Conservation (phyloP, 2,888 invertebrate species). For the Drosophila acutilabella region DNA sequence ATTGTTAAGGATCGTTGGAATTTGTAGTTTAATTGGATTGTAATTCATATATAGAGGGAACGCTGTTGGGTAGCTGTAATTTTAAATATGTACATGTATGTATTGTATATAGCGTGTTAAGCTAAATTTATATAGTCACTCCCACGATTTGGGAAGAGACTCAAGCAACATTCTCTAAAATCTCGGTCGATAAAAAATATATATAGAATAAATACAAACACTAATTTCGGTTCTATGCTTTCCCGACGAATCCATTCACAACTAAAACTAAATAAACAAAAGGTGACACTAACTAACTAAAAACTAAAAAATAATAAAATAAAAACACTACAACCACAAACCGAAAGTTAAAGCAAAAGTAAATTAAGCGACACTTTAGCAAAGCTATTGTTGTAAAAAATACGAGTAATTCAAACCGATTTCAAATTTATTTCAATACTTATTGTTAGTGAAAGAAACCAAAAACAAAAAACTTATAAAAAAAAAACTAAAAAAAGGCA, state of each 20-base stretch:
- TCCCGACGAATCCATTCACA: constrained; percentile 32
- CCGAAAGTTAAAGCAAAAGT: constrained; percentile 40
- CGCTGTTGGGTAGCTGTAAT: constrained; percentile 76
- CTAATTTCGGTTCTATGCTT: constrained; percentile 40
- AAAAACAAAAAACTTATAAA: background rate
- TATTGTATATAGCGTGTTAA: constrained; percentile 76
- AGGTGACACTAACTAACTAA: background rate
- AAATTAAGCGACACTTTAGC: constrained; percentile 79
- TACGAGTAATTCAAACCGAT: constrained; percentile 55
- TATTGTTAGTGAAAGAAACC: constrained; percentile 34
- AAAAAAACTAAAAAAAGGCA: constrained; percentile 24
- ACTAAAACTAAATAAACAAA: constrained; percentile 12
- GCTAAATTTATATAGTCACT: constrained; percentile 48
- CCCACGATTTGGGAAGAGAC: constrained; percentile 12
- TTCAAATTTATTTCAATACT: constrained; percentile 61
- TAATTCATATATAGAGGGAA: constrained; percentile 67
- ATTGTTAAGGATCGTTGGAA: constrained; percentile 78
- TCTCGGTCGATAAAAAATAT: background rate
- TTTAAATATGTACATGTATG: constrained; percentile 66
- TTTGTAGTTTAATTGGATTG: constrained; percentile 74
- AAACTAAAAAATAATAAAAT: constrained; percentile 12
- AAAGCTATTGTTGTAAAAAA: constrained; percentile 83
- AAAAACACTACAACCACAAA: constrained; percentile 29
- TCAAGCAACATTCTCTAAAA: constrained; percentile 9
- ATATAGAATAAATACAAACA: constrained; percentile 28